phyloP scores from a whole-genome alignment of 2,113 vertebrate species.

The Fregetta grallaria region DNA sequence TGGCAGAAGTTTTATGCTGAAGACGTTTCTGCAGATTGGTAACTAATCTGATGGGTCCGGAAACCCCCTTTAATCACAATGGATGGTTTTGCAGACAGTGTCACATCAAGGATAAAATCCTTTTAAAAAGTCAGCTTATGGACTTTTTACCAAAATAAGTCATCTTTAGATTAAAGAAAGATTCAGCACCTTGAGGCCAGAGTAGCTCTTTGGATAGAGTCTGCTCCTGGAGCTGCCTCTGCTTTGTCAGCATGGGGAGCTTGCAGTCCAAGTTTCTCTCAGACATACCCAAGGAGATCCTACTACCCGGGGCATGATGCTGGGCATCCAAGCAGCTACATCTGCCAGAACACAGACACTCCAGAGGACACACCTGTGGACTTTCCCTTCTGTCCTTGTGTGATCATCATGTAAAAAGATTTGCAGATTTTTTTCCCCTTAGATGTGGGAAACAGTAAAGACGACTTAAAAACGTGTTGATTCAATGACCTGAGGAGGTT shows the following conservation, averaged over 20 bases:
- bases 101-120: not conserved
- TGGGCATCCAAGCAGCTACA: not conserved
- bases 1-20: not conserved
- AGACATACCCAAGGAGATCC: not conserved
- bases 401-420: not conserved
- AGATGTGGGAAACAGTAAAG: not conserved
- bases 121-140: not conserved
- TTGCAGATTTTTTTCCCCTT: not conserved
- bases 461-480: not conserved
- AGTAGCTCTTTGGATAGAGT: not conserved
- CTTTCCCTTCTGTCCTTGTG: not conserved
- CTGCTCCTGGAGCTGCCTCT: not conserved
- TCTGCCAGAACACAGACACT: not conserved
- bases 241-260: not conserved
- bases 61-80: not conserved
- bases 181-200: not conserved
- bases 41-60: not conserved
- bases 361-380: not conserved
- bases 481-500: not conserved
- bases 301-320: not conserved
- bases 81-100: not conserved
- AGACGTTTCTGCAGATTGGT: not conserved
- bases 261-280: not conserved
- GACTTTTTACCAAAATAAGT: not conserved
- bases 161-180: not conserved